These are phyloP conservation scores for Colaptes auratus DNA, from an alignment of 2,113 vertebrate species.

Conservation along the genomic window DNA sequence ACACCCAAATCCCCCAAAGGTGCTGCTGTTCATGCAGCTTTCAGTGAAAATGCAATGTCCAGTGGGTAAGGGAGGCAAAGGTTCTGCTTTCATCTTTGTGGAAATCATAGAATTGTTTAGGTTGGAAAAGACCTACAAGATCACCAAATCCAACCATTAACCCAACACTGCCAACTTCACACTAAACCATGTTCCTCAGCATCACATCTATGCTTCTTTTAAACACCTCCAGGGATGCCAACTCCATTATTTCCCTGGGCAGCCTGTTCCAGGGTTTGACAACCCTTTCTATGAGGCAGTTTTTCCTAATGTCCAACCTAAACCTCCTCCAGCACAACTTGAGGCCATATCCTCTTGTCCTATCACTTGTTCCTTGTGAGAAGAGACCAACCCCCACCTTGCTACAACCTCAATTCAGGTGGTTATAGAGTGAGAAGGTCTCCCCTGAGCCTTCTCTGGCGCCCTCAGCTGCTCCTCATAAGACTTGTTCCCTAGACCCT, in stretches of 20 bases:
- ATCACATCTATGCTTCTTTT: background rate
- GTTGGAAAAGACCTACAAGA: background rate
- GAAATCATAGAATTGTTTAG: background rate
- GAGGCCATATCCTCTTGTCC: background rate
- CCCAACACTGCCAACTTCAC: background rate
- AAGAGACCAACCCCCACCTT: background rate
- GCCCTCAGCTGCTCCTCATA: background rate
- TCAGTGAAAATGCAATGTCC: background rate
- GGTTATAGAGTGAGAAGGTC: background rate
- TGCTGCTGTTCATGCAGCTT: accelerated
- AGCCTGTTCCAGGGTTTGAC: background rate
- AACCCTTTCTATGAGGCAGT: background rate
- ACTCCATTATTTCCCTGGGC: background rate
- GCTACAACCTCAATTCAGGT: background rate
- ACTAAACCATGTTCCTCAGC: background rate
- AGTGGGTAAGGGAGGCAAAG: background rate
- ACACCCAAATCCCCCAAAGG: background rate
- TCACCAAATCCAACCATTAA: background rate
- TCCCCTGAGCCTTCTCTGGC: background rate
- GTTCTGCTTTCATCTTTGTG: background rate
- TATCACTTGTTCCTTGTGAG: background rate
- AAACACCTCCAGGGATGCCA: background rate
- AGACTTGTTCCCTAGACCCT: background rate
- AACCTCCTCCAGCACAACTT: background rate
- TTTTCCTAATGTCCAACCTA: background rate